A percentile compares a stretch with the other conserved stretches of the same genome.
Evolutionary conservation across 2,888 invertebrate species (phyloP).

Genomic region (Andrena chrysosceles): DNA sequence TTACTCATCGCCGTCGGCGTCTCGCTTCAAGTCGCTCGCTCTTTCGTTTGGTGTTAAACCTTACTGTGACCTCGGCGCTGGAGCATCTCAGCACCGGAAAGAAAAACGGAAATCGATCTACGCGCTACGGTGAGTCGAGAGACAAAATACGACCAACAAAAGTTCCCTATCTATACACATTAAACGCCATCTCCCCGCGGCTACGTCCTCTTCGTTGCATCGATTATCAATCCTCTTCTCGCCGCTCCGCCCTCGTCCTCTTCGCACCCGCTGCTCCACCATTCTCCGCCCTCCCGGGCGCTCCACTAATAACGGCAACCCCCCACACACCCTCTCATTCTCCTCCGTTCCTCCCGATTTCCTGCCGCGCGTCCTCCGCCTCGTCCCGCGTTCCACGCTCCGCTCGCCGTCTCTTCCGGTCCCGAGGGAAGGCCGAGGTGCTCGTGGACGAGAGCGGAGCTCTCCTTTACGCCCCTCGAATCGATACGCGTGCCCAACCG

Average conservation of each 20-base stretch:
- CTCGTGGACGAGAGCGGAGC: background rate
- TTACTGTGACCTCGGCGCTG: slow-evolving; percentile 78
- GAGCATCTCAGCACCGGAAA: slow-evolving; percentile 36
- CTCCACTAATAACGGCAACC: background rate
- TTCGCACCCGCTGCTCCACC: background rate
- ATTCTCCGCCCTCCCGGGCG: background rate
- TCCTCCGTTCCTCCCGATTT: background rate
- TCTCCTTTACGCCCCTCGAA: background rate
- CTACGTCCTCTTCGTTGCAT: slow-evolving; percentile 52
- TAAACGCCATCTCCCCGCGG: slow-evolving; percentile 32
- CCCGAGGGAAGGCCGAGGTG: background rate
- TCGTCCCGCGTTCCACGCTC: slow-evolving; percentile 5
- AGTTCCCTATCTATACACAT: slow-evolving; percentile 61
- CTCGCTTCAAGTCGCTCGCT: background rate
- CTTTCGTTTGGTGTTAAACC: slow-evolving; percentile 78
- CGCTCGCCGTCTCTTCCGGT: slow-evolving; percentile 9
- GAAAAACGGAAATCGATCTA: slow-evolving; percentile 58
- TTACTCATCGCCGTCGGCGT: slow-evolving; percentile 30
- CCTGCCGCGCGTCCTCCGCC: too few relatives aligned
- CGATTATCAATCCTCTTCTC: slow-evolving; percentile 51
- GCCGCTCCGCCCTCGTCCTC: background rate
- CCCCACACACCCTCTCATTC: background rate
- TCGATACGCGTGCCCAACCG: background rate
- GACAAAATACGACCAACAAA: slow-evolving; percentile 61
- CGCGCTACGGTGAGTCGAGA: slow-evolving; percentile 62